phyloP scores from a whole-genome alignment of 2,888 invertebrate species.

The Notodonta dromedarius region DNA sequence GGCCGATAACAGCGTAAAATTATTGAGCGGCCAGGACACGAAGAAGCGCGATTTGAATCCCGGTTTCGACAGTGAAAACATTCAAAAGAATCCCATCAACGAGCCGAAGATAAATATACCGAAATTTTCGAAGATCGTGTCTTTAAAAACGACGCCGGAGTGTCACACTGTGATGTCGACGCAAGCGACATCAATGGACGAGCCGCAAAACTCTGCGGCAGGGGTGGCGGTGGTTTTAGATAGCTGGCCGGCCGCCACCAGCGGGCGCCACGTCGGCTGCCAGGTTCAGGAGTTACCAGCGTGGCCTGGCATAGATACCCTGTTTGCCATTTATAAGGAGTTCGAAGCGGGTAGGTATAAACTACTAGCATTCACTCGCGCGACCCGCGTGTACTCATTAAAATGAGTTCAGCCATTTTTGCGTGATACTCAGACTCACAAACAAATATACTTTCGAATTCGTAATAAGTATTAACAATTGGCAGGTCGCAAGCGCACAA shows the following conservation, averaged over 20 bases:
- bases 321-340: conserved; percentile 79
- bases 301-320: conserved; percentile 80
- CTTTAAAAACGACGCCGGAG: conserved; percentile 61
- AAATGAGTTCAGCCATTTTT: too few species aligned
- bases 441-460: too few species aligned
- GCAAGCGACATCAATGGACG: conserved; percentile 76
- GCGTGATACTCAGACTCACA: too few species aligned
- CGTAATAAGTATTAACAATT: neutral
- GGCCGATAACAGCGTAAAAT: conserved; percentile 75
- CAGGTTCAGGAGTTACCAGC: conserved; percentile 51
- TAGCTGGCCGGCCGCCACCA: conserved; percentile 15
- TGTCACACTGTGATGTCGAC: conserved; percentile 43
- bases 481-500: conserved; percentile 78
- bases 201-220: conserved; percentile 66
- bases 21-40: conserved; percentile 67
- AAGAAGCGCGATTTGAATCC: conserved; percentile 69
- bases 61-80: conserved; percentile 73
- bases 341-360: conserved; percentile 77
- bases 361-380: too few species aligned
- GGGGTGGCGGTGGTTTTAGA: conserved; percentile 38
- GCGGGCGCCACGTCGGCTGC: conserved; percentile 51
- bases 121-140: conserved; percentile 70
- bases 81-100: conserved; percentile 50
- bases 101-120: conserved; percentile 69
- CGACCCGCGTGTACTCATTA: too few species aligned